Base-by-base conservation (phyloP, 2,113 vertebrate species). In the Pachycephala philippinensis region DNA sequence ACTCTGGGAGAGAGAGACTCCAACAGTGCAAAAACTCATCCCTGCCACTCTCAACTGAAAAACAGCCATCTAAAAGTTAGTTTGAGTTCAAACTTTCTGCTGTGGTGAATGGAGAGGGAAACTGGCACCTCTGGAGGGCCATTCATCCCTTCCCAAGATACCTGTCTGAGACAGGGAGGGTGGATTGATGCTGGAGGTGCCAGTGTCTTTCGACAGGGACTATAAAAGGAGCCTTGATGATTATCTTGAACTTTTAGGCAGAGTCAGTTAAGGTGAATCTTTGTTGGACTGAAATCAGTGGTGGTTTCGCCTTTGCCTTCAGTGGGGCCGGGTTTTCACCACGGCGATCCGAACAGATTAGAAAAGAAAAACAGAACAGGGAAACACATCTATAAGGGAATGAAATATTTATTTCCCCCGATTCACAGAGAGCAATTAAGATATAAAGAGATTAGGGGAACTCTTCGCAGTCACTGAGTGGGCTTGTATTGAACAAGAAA, bases 241-340 rank as follows among this genome's bases (percentile, higher is more conserved):
- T 92, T 95, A 95, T 77, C 83, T 95, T 75, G 91, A 64, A 81
- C 15, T 95, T 93, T 81, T 28, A 81, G 83, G 89, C 68, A 81
- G 90, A 91, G 95, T 90, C 92, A 93, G 63, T 75, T 88, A 21
- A 90, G 95, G 95, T 94, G 90, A 97, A 74, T 21, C 94, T 79
- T 50, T 44, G 78, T 13, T 61, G 53, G 83, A 71, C 33, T 42
- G 37, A 80, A 94, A 91, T 83, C 82, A 31, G 66, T 6, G 33
- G 30, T 49, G 66, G 63, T 91, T 96, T 93, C 0, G 2, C 47
- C 70, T 78, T 47, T 31, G 53, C 83, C 75, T 92, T 94, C 68
- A 20, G 42, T 39, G 76, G 80, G 80, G 91, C 80, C 14, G 23
- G 83, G 76, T 63, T 97, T 94, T 91, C 87, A 92, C 85, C 90